Evolutionary conservation across 2,113 vertebrate species (phyloP).

Genomic region (Scatophagus argus): DNA sequence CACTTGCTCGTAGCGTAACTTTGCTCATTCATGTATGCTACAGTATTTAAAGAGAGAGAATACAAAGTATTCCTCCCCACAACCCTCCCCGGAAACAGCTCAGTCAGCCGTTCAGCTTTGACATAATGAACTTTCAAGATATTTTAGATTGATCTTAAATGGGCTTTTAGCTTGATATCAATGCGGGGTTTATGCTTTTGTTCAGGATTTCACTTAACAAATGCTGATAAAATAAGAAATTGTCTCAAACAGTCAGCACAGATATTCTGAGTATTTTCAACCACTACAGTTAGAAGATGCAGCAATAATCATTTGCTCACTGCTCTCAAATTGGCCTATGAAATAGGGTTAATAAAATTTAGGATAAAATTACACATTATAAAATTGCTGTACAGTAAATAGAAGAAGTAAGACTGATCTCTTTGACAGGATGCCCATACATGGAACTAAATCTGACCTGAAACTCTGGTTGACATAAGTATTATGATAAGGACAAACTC

Average conservation of each 20-base stretch:
- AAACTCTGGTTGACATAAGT: conserved; percentile 6
- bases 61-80: conserved; percentile 41
- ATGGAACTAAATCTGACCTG: conserved; percentile 37
- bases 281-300: neutral
- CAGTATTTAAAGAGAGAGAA: conserved; percentile 53
- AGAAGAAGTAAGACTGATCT: conserved; percentile 28
- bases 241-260: neutral
- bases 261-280: neutral
- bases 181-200: neutral
- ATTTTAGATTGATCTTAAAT: conserved; percentile 27
- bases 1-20: conserved; percentile 1
- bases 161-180: neutral
- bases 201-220: neutral
- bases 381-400: conserved; percentile 28
- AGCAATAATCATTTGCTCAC: neutral
- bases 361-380: neutral
- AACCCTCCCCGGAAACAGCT: conserved; percentile 34
- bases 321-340: neutral
- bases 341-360: neutral
- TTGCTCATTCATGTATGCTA: conserved; percentile 34
- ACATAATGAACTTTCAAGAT: conserved; percentile 17
- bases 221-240: neutral
- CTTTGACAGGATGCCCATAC: conserved; percentile 41
- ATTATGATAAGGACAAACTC: neutral
- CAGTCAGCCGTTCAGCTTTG: conserved; percentile 16